Evolutionary conservation across 2,888 invertebrate genomes (phyloP).

Genomic region (Stenodema calcarata): DNA sequence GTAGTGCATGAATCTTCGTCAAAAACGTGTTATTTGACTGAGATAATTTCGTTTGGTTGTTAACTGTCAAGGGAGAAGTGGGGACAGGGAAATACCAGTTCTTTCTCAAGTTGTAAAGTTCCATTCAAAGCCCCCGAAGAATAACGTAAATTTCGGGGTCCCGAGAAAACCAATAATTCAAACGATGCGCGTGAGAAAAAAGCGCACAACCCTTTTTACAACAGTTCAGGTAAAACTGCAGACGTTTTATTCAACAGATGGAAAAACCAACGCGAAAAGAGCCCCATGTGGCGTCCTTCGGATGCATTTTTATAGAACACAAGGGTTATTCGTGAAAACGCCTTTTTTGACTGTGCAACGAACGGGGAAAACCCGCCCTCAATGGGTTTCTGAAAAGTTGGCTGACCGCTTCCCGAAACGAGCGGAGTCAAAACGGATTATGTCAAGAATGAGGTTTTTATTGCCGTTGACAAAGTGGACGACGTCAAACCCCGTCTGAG

Average conservation of each 20-base stretch:
- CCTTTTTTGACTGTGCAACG: not conserved
- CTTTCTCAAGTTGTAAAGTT: too few species aligned
- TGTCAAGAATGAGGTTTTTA: not conserved
- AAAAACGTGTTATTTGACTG: not conserved
- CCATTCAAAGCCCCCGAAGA: not conserved
- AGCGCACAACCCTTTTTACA: not conserved
- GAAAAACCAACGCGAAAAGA: not conserved
- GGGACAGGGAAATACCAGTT: too few species aligned
- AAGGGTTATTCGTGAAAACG: not conserved
- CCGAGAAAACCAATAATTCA: not conserved
- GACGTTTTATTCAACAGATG: not conserved
- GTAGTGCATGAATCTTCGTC: not conserved
- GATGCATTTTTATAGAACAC: not conserved
- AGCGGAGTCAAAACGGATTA: not conserved
- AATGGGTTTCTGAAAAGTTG: not conserved
- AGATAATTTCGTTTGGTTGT: not conserved
- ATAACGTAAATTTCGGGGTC: too few species aligned
- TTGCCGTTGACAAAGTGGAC: not conserved
- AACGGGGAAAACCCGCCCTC: not conserved
- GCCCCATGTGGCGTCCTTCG: not conserved
- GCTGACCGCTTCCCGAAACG: not conserved
- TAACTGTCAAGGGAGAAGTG: too few species aligned
- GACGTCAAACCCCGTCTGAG: not conserved
- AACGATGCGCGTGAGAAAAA: not conserved
- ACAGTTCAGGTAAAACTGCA: slow-evolving; percentile 11